These are phyloP conservation scores for Galeruca laticollis DNA, from an alignment of 2,888 invertebrate genomes.

Conservation along the genomic window DNA sequence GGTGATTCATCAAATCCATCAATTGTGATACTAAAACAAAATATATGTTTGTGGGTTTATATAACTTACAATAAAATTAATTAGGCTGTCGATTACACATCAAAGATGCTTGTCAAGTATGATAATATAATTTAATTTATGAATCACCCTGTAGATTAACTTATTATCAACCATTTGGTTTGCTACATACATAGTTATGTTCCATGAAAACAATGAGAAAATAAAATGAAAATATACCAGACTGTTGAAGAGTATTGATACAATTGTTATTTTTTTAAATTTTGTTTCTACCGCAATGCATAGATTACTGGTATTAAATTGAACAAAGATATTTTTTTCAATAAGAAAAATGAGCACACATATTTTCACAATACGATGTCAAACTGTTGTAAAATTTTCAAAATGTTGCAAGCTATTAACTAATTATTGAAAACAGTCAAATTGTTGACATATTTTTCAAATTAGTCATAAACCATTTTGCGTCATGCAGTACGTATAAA, in stretches of 20 bases:
- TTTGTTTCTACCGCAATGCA: too few relatives aligned
- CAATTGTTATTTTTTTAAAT: too few relatives aligned
- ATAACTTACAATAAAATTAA: too few relatives aligned
- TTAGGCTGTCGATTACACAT: too few relatives aligned
- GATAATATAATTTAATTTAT: background rate
- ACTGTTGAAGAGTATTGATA: too few relatives aligned
- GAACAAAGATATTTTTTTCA: background rate
- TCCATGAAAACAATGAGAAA: too few relatives aligned
- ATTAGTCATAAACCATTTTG: constrained; percentile 23
- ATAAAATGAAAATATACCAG: too few relatives aligned
- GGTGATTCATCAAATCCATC: background rate
- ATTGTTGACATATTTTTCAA: constrained; percentile 15
- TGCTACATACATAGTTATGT: background rate
- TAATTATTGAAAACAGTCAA: constrained; percentile 20
- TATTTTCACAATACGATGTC: constrained; percentile 12
- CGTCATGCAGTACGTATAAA: constrained; percentile 34
- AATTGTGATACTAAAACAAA: too few relatives aligned
- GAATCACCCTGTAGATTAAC: background rate
- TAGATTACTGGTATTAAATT: too few relatives aligned
- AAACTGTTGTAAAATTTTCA: constrained; percentile 36
- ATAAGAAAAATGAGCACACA: background rate
- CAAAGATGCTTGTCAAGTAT: background rate
- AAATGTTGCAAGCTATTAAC: constrained; percentile 24
- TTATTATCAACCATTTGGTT: background rate
- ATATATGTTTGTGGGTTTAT: too few relatives aligned